A percentile compares a stretch with the other conserved stretches of the same genome.
phyloP scores from a whole-genome alignment of 2,888 invertebrate genomes.

The Harpalus rufipes region DNA sequence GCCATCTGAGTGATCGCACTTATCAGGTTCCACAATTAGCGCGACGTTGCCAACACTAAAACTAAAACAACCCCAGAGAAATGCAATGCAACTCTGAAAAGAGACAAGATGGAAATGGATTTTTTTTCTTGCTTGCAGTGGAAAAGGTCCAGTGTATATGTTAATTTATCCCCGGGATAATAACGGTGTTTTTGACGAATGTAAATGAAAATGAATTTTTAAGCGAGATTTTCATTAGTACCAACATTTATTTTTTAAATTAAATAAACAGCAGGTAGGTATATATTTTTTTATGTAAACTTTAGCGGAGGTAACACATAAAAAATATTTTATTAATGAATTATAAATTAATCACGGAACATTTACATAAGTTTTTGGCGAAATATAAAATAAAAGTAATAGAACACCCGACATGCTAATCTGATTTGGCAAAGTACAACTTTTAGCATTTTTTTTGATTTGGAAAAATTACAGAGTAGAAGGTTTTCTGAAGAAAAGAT shows the following conservation, averaged over 20 bases:
- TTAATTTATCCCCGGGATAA: neutral
- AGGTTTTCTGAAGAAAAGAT: no score
- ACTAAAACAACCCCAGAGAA: constrained; percentile 12
- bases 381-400: no score
- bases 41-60: constrained; percentile 12
- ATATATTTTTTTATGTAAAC: neutral
- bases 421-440: no score
- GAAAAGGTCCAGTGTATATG: neutral
- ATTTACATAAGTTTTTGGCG: no score
- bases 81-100: neutral
- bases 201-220: constrained; percentile 7
- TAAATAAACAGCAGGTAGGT: neutral
- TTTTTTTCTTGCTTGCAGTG: neutral
- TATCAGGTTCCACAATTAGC: constrained; percentile 46
- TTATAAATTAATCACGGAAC: no score
- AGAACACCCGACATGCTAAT: no score
- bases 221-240: neutral
- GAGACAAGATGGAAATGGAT: no score
- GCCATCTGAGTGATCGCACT: constrained; percentile 26
- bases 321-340: no score
- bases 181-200: constrained; percentile 1
- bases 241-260: neutral
- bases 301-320: no score
- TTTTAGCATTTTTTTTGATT: no score
- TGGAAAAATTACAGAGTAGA: no score